A percentile compares a stretch with the other conserved stretches of the same genome.
phyloP scores from a whole-genome alignment of 2,888 invertebrate genomes.

The Eupithecia tripunctaria region DNA sequence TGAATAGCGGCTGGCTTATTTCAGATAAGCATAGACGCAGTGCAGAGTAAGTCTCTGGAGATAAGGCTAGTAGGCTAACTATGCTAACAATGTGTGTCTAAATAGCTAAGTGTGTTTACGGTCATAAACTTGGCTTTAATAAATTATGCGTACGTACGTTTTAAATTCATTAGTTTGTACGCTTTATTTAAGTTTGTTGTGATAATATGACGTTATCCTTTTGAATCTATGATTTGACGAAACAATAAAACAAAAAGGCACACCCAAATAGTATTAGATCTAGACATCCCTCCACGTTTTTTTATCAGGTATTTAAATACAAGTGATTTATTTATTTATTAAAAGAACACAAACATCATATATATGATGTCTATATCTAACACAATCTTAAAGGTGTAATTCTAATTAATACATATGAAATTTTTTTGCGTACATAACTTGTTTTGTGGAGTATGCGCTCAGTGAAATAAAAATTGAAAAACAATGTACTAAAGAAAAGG shows the following conservation, averaged over 20 bases:
- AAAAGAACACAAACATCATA: no score
- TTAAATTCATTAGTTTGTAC: neutral
- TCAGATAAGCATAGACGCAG: neutral
- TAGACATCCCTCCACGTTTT: neutral
- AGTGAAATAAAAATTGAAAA: no score
- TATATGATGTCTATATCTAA: no score
- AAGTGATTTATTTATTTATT: no score
- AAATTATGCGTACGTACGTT: neutral
- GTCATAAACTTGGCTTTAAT: neutral
- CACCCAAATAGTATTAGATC: neutral
- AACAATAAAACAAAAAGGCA: neutral
- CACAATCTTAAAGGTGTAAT: no score
- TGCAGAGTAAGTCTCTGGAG: neutral
- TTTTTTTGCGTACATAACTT: no score
- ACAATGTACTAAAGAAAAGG: no score
- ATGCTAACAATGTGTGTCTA: neutral
- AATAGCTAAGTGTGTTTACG: conserved; percentile 5
- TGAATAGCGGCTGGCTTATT: conserved; percentile 5
- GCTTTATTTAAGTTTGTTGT: neutral
- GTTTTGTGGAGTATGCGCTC: no score
- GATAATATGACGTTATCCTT: neutral
- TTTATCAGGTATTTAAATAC: no score
- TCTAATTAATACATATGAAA: no score
- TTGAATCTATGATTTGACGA: neutral
- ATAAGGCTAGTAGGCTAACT: neutral